phyloP scores from a whole-genome alignment of 2,888 invertebrate genomes.

The Drosophila peninsularis region DNA sequence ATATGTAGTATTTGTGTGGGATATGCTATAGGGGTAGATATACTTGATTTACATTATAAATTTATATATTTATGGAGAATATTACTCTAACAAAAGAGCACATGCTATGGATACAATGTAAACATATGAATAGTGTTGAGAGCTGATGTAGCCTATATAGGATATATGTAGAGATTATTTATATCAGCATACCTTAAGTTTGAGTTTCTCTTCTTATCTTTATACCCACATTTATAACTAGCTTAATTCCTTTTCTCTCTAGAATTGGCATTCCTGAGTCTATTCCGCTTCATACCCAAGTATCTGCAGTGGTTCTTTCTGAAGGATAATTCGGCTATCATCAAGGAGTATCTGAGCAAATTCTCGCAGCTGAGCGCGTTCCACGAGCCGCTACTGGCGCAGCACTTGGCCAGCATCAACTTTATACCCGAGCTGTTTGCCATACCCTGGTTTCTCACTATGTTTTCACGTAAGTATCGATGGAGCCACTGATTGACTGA shows the following conservation, averaged over 20 bases:
- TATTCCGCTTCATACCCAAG: conserved; percentile 97
- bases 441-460: conserved; percentile 99
- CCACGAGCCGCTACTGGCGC: conserved; percentile 96
- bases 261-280: conserved; percentile 97
- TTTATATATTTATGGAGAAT: neutral
- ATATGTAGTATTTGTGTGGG: neutral
- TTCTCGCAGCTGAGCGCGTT: conserved; percentile 98
- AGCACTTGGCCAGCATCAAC: conserved; percentile 95
- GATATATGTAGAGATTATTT: neutral
- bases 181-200: neutral
- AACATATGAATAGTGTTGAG: neutral
- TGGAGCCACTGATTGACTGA: neutral
- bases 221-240: neutral
- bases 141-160: neutral
- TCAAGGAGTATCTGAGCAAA: conserved; percentile 98
- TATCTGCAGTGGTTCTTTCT: conserved; percentile 98
- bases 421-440: conserved; percentile 99
- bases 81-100: neutral
- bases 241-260: conserved; percentile 76
- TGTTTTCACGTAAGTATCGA: conserved; percentile 95
- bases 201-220: neutral
- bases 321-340: conserved; percentile 97
- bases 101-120: neutral
- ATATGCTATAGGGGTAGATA: neutral
- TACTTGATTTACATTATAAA: neutral